Evolutionary conservation across 2,888 invertebrate species (phyloP).

Genomic region (Agriotes lineatus): DNA sequence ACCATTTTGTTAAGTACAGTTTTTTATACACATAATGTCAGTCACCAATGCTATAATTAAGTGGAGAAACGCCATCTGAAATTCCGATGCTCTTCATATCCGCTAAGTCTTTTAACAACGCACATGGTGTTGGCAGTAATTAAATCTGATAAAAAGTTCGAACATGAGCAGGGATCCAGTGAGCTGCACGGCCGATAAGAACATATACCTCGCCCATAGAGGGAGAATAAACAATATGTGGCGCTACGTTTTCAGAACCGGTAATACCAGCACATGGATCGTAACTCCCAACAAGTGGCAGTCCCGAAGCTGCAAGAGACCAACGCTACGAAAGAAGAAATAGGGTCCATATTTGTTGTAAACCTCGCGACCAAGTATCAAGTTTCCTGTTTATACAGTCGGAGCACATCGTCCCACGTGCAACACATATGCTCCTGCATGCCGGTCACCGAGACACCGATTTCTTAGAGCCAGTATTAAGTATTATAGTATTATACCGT

Average conservation of each 20-base stretch:
- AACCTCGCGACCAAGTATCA: slow-evolving; percentile 31
- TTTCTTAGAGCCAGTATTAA: too few relatives aligned
- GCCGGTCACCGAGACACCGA: slow-evolving; percentile 30
- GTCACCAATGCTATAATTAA: too few relatives aligned
- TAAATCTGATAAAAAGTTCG: neutral
- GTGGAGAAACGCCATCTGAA: too few relatives aligned
- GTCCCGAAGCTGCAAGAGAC: slow-evolving; percentile 20
- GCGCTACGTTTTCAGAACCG: slow-evolving; percentile 45
- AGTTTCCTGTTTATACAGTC: slow-evolving; percentile 50
- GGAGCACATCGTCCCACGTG: slow-evolving; percentile 49
- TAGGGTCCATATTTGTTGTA: slow-evolving; percentile 35
- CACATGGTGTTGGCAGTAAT: neutral
- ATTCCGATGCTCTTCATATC: too few relatives aligned
- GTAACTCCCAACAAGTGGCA: slow-evolving; percentile 43
- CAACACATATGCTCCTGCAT: slow-evolving; percentile 47
- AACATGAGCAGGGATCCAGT: neutral
- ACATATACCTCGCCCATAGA: slow-evolving; percentile 14
- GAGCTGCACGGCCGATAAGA: slow-evolving; percentile 20
- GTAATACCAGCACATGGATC: slow-evolving; percentile 39
- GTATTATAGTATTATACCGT: too few relatives aligned
- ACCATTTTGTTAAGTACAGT: too few relatives aligned
- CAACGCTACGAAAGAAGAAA: slow-evolving; percentile 21
- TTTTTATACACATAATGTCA: too few relatives aligned
- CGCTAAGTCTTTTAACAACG: neutral
- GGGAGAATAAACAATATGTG: slow-evolving; percentile 4